phyloP scores from a whole-genome alignment of 2,888 invertebrate species.

The Lasioglossum zephyrum region DNA sequence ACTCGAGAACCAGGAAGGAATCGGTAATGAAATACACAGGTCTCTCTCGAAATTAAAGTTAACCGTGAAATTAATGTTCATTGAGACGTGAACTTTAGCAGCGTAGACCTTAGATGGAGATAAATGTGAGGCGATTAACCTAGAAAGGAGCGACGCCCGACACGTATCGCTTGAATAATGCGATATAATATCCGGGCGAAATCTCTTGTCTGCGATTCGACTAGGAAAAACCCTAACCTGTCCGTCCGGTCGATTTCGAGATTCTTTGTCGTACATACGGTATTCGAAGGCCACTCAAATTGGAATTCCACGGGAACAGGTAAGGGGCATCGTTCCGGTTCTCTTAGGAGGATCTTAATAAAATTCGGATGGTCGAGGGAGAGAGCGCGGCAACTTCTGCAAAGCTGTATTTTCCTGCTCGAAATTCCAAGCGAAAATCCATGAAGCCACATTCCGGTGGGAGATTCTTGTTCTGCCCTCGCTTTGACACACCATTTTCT shows the following conservation, averaged over 20 bases:
- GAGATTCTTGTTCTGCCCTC: slow-evolving; percentile 43
- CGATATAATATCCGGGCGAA: not conserved
- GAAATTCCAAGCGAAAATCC: slow-evolving; percentile 43
- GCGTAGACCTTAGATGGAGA: not conserved
- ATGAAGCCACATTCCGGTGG: slow-evolving; percentile 26
- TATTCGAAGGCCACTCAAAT: slow-evolving; percentile 15
- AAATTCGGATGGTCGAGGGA: slow-evolving; percentile 19
- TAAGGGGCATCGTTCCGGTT: not conserved
- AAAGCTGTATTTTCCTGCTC: slow-evolving; percentile 23
- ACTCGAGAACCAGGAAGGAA: not conserved
- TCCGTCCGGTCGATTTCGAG: not conserved
- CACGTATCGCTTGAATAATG: not conserved
- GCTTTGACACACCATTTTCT: slow-evolving; percentile 28
- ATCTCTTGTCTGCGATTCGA: not conserved
- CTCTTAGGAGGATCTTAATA: slow-evolving; percentile 23
- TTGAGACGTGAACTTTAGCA: not conserved
- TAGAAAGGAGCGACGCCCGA: not conserved
- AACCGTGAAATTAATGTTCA: not conserved
- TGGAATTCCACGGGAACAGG: slow-evolving; percentile 1
- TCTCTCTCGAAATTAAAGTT: not conserved
- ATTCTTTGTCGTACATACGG: slow-evolving; percentile 11
- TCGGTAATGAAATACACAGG: not conserved
- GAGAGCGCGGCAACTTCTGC: slow-evolving; percentile 5
- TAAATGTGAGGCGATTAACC: not conserved
- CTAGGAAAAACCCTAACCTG: not conserved